These are phyloP conservation scores for Lypha dubia DNA, from an alignment of 2,888 invertebrate species.

Conservation along the genomic window DNA sequence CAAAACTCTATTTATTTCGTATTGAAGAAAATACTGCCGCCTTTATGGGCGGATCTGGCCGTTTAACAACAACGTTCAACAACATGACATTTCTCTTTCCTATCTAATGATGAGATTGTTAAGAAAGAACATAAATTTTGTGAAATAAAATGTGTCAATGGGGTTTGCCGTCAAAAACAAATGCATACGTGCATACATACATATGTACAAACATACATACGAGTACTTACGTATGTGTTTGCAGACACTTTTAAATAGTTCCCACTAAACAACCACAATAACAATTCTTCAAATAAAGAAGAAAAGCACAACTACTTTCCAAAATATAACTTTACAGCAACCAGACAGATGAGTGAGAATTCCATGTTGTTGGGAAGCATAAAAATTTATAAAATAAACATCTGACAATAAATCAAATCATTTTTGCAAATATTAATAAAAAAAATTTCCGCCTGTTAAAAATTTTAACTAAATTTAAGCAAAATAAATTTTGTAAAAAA, in stretches of 20 bases:
- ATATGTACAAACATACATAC: too few species aligned
- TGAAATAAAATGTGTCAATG: neutral
- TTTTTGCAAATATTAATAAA: neutral
- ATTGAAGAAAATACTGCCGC: neutral
- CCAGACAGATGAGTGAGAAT: neutral
- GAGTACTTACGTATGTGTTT: neutral
- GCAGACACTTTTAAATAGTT: neutral
- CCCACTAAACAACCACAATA: slow-evolving; percentile 1
- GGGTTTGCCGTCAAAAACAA: neutral
- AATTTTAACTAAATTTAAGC: neutral
- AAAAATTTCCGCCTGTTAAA: neutral
- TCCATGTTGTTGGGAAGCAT: too few species aligned
- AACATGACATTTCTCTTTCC: neutral
- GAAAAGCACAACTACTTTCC: neutral
- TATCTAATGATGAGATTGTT: neutral
- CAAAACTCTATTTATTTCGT: neutral
- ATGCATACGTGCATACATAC: neutral
- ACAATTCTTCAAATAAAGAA: neutral
- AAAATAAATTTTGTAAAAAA: too few species aligned
- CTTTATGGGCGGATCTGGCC: slow-evolving; percentile 16
- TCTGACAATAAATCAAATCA: neutral
- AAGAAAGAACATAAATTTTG: neutral
- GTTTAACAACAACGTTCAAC: neutral
- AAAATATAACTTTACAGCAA: neutral
- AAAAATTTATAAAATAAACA: too few species aligned